These are phyloP conservation scores for Zenarchopterus dispar DNA, from an alignment of 2,797 vertebrate species.

Conservation along the genomic window DNA sequence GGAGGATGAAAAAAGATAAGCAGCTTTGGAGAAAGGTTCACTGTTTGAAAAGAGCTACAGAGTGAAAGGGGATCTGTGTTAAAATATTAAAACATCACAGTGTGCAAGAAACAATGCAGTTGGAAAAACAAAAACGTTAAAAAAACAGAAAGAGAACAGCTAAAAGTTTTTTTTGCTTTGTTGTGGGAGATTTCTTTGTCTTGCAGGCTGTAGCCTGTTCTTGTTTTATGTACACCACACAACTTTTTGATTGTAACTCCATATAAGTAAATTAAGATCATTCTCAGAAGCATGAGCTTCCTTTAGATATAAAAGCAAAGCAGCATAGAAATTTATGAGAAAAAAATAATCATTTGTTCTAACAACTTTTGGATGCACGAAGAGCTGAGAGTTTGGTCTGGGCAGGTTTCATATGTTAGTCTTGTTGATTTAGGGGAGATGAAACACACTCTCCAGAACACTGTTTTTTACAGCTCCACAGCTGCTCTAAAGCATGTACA, in stretches of 20 bases:
- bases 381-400: background rate
- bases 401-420: too few species aligned
- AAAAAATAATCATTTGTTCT: too few species aligned
- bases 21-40: background rate
- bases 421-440: too few species aligned
- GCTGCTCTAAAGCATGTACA: too few species aligned
- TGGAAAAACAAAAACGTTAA: conserved; percentile 20
- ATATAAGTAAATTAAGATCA: background rate
- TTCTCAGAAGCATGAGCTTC: background rate
- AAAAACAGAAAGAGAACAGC: conserved; percentile 33
- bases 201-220: conserved; percentile 33
- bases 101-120: conserved; percentile 12
- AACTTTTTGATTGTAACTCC: conserved; percentile 14
- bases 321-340: too few species aligned
- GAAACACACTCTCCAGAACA: too few species aligned
- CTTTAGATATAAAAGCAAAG: background rate
- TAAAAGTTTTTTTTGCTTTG: conserved; percentile 43
- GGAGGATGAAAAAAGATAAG: background rate
- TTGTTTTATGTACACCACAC: conserved; percentile 46
- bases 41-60: conserved; percentile 21
- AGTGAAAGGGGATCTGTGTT: conserved; percentile 11
- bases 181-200: conserved; percentile 49
- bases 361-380: background rate
- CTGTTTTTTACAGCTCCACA: too few species aligned
- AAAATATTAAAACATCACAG: conserved; percentile 35